Percentiles rank a stretch among this genome's conserved stretches.
Conservation (phyloP, 2,797 vertebrate genomes). For the Cynopterus sphinx region DNA sequence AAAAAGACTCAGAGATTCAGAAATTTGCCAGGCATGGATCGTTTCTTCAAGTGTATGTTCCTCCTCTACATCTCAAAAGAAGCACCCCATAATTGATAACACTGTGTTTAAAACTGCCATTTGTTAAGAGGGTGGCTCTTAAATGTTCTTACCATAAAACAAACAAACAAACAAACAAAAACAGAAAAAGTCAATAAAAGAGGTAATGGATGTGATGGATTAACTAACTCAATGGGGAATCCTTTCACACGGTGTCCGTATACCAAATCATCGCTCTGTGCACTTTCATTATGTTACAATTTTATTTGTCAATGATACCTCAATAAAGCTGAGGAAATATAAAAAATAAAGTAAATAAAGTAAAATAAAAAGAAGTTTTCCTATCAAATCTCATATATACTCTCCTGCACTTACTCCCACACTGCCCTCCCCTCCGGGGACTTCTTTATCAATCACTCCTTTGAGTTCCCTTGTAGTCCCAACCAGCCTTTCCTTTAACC, state of each 20-base stretch:
- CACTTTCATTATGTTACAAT: not conserved
- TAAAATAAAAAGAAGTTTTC: not conserved
- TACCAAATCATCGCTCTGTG: not conserved
- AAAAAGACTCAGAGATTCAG: not conserved
- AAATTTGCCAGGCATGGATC: not conserved
- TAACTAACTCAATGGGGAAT: not conserved
- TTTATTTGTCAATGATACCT: not conserved
- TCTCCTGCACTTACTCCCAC: not conserved
- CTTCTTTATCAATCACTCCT: not conserved
- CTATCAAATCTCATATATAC: not conserved
- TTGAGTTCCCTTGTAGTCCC: not conserved
- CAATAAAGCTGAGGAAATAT: not conserved
- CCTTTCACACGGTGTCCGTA: not conserved
- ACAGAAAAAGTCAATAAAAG: not conserved
- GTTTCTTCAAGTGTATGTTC: not conserved
- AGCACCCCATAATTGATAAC: not conserved
- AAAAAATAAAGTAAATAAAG: not conserved
- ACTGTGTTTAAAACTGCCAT: not conserved
- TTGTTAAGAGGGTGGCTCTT: not conserved
- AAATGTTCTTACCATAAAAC: not conserved
- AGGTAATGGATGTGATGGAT: not conserved
- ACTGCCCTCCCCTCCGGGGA: not conserved
- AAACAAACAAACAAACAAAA: not conserved
- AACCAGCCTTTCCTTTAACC: not conserved
- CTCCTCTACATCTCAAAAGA: not conserved